These are phyloP conservation scores for Drusus annulatus DNA, from an alignment of 1,140 invertebrate species.

Conservation along the genomic window DNA sequence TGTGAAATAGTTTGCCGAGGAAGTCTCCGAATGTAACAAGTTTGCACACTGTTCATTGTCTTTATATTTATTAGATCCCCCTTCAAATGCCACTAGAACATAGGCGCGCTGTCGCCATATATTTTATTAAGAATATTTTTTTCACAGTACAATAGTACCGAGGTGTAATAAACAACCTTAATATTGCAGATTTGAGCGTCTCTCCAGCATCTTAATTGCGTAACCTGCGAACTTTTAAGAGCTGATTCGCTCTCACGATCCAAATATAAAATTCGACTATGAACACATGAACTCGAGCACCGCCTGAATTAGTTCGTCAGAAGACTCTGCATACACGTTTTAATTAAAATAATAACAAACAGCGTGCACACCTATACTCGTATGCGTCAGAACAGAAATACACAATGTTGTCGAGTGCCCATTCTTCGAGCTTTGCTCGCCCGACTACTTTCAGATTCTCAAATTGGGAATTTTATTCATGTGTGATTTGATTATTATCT, in stretches of 20 bases:
- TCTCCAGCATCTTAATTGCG: slow-evolving; percentile 23
- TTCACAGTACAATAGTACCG: slow-evolving; percentile 3
- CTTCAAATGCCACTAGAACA: not conserved
- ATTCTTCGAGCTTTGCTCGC: slow-evolving; percentile 5
- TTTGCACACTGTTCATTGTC: slow-evolving; percentile 9
- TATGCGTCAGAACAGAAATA: not conserved
- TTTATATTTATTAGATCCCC: slow-evolving; percentile 1
- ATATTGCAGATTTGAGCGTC: slow-evolving; percentile 28
- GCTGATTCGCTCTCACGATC: slow-evolving; percentile 42
- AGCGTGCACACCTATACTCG: slow-evolving; percentile 28
- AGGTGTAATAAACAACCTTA: slow-evolving; percentile 29
- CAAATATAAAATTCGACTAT: slow-evolving; percentile 28
- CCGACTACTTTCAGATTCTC: slow-evolving; percentile 55
- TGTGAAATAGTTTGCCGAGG: too few relatives aligned
- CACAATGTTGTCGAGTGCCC: slow-evolving; percentile 46
- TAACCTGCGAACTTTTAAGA: slow-evolving; percentile 34
- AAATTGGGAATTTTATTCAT: slow-evolving; percentile 58
- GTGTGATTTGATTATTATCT: slow-evolving; percentile 59
- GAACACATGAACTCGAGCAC: slow-evolving; percentile 7
- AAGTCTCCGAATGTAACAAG: too few relatives aligned
- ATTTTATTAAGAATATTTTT: slow-evolving; percentile 1
- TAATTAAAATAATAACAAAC: slow-evolving; percentile 53
- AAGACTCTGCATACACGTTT: slow-evolving; percentile 45
- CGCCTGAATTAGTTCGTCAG: slow-evolving; percentile 43
- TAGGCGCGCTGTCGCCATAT: slow-evolving; percentile 7